Evolutionary conservation across 2,113 vertebrate species (phyloP), one percentile per base, ranked within the genome.

Genomic region (Megaleporinus macrocephalus): DNA sequence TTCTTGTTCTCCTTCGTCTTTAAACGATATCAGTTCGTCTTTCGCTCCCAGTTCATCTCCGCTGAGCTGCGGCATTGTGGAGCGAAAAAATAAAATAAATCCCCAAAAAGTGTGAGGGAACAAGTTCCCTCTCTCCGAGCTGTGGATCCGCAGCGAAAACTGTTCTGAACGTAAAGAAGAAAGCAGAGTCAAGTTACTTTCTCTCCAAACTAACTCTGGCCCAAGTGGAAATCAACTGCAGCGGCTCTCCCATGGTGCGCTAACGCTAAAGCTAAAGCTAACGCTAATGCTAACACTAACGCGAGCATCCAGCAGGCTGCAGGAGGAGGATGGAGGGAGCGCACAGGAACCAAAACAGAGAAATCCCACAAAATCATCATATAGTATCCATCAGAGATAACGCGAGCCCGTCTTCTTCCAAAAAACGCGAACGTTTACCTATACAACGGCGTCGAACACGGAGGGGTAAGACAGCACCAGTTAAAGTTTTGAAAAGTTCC

Each of bases 1-100:
- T 90, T 97, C 96, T 85, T 95, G 95, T 66, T 96, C 95, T 6
- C 96, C 96, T 49, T 97, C 96, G 86, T 97, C 96, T 90, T 97
- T 95, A 79, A 97, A 97, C 1, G 95, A 89, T 87, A 97, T 96
- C 85, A 97, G 93, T 87, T 97, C 96, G 83, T 97, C 96, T 79
- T 90, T 96, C 3, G 96, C 96, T 33, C 96, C 96, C 91, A 97
- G 84, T 76, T 97, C 96, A 87, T 96, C 96, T 16, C 95, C 94
- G 83, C 88, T 92, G 59, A 95, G 82, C 89, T 95, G 93, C 83
- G 95, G 94, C 95, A 96, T 96, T 83, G 88, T 85, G 66, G 33
- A 66, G 18, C 44, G 27, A 30, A 20, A 29, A 18, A 3, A 3
- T 57, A 57, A 20, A 20, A n/a, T 0, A 22, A 22, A 57, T 55